Evolutionary conservation across 2,113 vertebrate genomes (phyloP), one percentile per base, ranked within the genome.

Genomic region (human (Homo sapiens)): DNA sequence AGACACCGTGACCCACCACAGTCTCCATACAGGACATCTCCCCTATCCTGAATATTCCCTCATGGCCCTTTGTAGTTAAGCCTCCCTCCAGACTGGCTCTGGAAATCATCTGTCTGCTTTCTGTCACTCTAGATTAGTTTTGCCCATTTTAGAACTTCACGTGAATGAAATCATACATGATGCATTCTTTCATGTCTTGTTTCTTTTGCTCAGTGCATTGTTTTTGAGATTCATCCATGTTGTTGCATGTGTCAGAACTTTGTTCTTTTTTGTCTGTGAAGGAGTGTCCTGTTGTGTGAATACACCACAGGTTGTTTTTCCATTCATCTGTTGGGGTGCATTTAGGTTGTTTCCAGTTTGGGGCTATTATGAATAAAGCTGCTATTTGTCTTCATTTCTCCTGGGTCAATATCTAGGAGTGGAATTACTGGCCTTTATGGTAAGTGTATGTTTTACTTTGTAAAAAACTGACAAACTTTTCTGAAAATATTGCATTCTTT

Each of bases 91-190:
- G 14, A 25, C 9, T 48, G 3, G 35, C 30, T 57, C 7, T 27
- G 66, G 59, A 5, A 20, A 4, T 30, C 5, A 6, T 13, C 4
- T 17, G 7, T 16, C 76, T 7, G 18, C 89, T 8, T 57, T 23
- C 78, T 43, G 76, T 25, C n/a, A 9, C 18, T 3, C 0, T 22
- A 52, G 45, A 14, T 11, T 8, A 8, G 43, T 18, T 23, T 20
- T 9, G 11, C n/a, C 48, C 0, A 7, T 40, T 18, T 64, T 23
- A 6, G 75, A 52, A 13, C 11, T 2, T 40, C 25, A 16, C 11
- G 0, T 30, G 6, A 32, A 35, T 1, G 35, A 59, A 17, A 3
- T 13, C n/a, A 1, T 2, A 22, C 0, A 0, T 8, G 0, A 8
- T 7, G 1, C 4, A 13, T 32, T 17, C 61, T 6, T 64, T 64